Evolutionary conservation across 2,797 vertebrate genomes (phyloP).

Genomic region (Lepilemur septentrionalis): DNA sequence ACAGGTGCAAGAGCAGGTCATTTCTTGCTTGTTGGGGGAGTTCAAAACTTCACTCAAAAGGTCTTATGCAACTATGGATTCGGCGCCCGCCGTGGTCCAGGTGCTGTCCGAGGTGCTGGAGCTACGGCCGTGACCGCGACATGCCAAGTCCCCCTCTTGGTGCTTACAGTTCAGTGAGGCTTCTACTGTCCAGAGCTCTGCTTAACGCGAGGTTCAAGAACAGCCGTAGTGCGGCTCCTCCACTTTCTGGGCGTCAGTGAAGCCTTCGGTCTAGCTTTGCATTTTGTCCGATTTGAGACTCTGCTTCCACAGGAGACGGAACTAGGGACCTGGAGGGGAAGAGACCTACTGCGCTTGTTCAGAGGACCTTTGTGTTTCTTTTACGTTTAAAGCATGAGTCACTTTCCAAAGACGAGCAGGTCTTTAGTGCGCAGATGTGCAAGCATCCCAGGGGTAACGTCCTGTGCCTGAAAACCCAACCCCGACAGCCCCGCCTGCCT

Average conservation of each 20-base stretch:
- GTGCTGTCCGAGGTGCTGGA: not conserved
- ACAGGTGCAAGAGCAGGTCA: not conserved
- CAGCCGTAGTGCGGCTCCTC: too few species aligned
- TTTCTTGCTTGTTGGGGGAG: too few species aligned
- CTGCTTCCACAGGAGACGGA: fast-evolving
- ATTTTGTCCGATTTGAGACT: not conserved
- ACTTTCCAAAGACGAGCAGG: too few species aligned
- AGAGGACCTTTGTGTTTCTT: not conserved
- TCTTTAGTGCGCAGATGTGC: not conserved
- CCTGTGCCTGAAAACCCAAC: not conserved
- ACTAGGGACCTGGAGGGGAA: not conserved
- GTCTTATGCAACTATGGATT: fast-evolving
- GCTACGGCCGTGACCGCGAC: fast-evolving
- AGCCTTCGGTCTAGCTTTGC: not conserved
- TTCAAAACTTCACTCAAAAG: too few species aligned
- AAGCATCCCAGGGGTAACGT: too few species aligned
- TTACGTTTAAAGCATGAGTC: not conserved
- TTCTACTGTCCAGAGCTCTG: not conserved
- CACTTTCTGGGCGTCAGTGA: not conserved
- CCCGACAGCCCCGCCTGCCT: too few species aligned
- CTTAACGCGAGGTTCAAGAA: not conserved
- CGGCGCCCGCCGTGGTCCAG: fast-evolving
- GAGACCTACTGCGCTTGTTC: fast-evolving
- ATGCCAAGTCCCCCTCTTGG: fast-evolving
- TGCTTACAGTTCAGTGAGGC: fast-evolving